These are phyloP conservation scores for Dolomedes plantarius DNA, from an alignment of 2,888 invertebrate genomes.

Conservation along the genomic window DNA sequence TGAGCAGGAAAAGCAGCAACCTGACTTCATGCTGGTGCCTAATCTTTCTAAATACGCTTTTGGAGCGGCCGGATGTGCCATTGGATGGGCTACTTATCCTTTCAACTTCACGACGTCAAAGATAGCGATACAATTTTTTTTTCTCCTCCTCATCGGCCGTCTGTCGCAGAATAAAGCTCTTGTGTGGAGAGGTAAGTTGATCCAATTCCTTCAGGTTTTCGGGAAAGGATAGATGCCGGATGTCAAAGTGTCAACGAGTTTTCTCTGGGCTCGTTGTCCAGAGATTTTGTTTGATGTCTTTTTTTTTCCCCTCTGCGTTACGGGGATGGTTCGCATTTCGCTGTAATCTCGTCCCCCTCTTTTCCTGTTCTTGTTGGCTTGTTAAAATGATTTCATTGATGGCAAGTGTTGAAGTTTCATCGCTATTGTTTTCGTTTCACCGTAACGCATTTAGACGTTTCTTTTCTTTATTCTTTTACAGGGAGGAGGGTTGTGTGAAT, in stretches of 20 bases:
- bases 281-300: constrained; percentile 36
- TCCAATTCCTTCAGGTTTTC: constrained; percentile 58
- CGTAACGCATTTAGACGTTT: not conserved
- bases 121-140: constrained; percentile 55
- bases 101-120: constrained; percentile 57
- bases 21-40: constrained; percentile 26
- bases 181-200: constrained; percentile 57
- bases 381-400: constrained; percentile 17
- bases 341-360: not conserved
- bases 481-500: not conserved
- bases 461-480: not conserved
- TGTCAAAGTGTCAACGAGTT: constrained; percentile 59
- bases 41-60: constrained; percentile 58
- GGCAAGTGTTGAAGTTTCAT: constrained; percentile 4
- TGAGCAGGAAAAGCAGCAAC: constrained; percentile 17
- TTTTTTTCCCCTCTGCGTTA: constrained; percentile 15
- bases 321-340: constrained; percentile 37
- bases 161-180: constrained; percentile 45
- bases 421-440: constrained; percentile 1
- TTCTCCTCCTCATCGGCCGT: constrained; percentile 18
- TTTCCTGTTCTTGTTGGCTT: not conserved
- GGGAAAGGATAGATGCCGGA: constrained; percentile 45
- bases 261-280: constrained; percentile 16
- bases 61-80: constrained; percentile 52
- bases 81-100: constrained; percentile 60